Evolutionary conservation across 2,797 vertebrate species (phyloP), one percentile per base, ranked within the genome.

Genomic region (Helicolenus hilgendorfi): DNA sequence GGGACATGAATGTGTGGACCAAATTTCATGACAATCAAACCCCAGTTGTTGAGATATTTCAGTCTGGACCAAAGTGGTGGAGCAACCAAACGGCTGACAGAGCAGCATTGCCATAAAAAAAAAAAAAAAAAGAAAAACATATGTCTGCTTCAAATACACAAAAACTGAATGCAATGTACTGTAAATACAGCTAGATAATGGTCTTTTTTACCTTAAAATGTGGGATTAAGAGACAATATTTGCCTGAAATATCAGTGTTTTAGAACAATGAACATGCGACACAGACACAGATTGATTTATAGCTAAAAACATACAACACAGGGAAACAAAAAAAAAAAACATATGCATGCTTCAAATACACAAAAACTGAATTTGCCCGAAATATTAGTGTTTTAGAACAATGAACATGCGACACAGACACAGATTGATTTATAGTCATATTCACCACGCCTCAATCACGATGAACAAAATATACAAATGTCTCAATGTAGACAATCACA

Each of bases 391-490:
- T 31, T 35, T 55, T 76, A 14, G 20, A 18, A 26, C 8, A 69
- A 72, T 22, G 6, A 38, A 35, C 24, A 41, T 15, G 63, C 11
- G 56, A 58, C 14, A 55, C 31, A 70, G 70, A 63, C 58, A 64
- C 26, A 41, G 31, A 60, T 11, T 64, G 10, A 53, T 22, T 64
- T 56, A 59, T 20, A 35, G 7, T n/a, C 22, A 62, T 64, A 67
- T 45, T 33, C 20, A 72, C n/a, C 22, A 35, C 7, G 45, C 24
- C 20, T 67, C 63, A 49, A 15, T 45, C 41, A 20, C 58, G 31
- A 33, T 35, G 38, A 71, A 79, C 49, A 82, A 62, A 67, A 63
- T 36, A 24, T 20, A 3, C 70, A 79, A 75, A 77, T 62, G 18
- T 33, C 7, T 67, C n/a, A 53, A 1, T 67, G 29, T 79, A 63